Conservation (phyloP, 2,797 vertebrate genomes). For the Alfaro cultratus region DNA sequence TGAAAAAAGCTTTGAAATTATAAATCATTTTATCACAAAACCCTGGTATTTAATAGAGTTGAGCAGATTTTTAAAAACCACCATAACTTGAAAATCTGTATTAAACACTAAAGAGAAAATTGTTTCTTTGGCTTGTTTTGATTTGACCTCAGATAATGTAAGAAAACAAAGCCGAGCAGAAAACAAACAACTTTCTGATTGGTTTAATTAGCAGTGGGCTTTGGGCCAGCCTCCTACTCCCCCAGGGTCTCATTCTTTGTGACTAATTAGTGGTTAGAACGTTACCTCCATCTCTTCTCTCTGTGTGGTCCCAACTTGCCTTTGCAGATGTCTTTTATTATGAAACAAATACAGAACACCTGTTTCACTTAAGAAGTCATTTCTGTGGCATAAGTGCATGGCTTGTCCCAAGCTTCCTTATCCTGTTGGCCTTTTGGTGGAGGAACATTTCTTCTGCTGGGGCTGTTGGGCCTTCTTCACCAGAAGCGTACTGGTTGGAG, state of each 20-base stretch:
- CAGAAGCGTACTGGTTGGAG: neutral
- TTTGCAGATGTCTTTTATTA: slow-evolving; percentile 6
- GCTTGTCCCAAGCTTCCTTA: neutral
- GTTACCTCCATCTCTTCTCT: neutral
- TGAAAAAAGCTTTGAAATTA: neutral
- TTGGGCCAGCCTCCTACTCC: neutral
- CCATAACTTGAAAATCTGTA: neutral
- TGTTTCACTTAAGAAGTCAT: neutral
- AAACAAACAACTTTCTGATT: neutral
- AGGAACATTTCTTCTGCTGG: neutral
- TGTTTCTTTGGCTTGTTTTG: neutral
- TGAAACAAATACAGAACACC: slow-evolving; percentile 12
- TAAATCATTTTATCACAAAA: neutral
- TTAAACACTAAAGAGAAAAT: neutral
- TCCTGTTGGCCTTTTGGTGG: neutral
- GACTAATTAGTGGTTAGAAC: neutral
- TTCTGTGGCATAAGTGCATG: fast-evolving
- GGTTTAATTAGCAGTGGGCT: neutral
- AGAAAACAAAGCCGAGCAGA: neutral
- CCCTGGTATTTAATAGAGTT: neutral
- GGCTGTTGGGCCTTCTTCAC: neutral
- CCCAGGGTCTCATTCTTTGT: neutral
- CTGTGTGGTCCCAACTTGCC: slow-evolving; percentile 6
- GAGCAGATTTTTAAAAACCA: neutral
- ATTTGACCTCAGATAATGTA: neutral